These are phyloP conservation scores for Sander lucioperca DNA, from an alignment of 2,113 vertebrate genomes.

Conservation along the genomic window DNA sequence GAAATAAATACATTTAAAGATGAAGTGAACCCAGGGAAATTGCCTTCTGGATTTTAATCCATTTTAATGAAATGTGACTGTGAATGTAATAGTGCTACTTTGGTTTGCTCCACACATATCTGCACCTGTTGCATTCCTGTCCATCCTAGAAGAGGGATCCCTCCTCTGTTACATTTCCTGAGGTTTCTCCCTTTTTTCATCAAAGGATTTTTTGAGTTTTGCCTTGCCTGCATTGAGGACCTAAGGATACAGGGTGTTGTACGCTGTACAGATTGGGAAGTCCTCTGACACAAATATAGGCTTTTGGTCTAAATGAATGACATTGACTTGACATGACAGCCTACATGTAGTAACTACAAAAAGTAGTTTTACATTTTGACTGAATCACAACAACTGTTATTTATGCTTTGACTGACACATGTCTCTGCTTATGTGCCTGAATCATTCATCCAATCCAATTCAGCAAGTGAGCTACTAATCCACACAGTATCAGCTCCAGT, in stretches of 20 bases:
- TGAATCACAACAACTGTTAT: not conserved
- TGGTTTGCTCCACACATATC: too few species aligned
- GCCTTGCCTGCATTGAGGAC: not conserved
- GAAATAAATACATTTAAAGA: too few species aligned
- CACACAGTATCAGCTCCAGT: conserved; percentile 21
- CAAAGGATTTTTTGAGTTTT: not conserved
- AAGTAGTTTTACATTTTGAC: not conserved
- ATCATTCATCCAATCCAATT: conserved; percentile 25
- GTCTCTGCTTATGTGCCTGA: not conserved
- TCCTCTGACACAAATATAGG: too few species aligned
- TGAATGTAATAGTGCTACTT: too few species aligned
- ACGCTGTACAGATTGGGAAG: too few species aligned
- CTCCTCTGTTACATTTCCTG: not conserved
- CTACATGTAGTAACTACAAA: not conserved
- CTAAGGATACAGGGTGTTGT: too few species aligned
- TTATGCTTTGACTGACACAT: not conserved
- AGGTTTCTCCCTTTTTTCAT: not conserved
- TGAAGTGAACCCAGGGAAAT: too few species aligned
- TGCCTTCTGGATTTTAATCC: too few species aligned
- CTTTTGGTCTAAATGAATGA: not conserved
- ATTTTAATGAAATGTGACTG: too few species aligned
- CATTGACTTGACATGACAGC: not conserved
- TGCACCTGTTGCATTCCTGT: not conserved
- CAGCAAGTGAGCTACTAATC: conserved; percentile 10
- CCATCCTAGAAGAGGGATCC: not conserved